phyloP scores from a whole-genome alignment of 2,113 vertebrate species.

The Chelonoidis abingdonii region DNA sequence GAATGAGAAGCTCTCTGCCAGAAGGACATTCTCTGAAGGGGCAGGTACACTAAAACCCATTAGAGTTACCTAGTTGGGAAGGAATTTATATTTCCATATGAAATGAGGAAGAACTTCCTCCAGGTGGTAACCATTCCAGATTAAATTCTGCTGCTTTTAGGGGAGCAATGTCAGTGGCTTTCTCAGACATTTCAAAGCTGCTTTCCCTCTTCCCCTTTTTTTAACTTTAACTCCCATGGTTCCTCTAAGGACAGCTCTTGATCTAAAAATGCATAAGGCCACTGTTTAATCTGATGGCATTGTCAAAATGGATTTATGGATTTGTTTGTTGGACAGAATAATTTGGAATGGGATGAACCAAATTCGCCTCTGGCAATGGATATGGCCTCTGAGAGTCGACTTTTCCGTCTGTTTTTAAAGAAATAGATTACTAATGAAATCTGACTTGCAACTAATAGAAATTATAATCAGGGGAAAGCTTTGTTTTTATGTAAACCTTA shows the following conservation, averaged over 20 bases:
- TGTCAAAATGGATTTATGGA: constrained; percentile 54
- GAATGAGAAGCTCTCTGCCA: background rate
- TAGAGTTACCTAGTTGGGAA: background rate
- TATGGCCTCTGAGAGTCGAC: background rate
- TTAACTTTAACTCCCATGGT: background rate
- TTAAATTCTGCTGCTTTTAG: background rate
- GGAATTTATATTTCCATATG: background rate
- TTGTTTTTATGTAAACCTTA: background rate
- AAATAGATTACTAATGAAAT: background rate
- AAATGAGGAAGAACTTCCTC: background rate
- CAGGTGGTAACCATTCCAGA: background rate
- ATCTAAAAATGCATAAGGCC: background rate
- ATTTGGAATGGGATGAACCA: constrained; percentile 35
- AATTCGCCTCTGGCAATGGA: constrained; percentile 23
- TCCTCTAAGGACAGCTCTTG: constrained; percentile 11
- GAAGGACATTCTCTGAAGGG: background rate
- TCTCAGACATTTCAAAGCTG: background rate
- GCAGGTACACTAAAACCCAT: background rate
- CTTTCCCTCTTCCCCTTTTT: background rate
- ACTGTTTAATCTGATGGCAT: background rate
- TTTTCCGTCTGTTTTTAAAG: background rate
- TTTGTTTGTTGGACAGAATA: constrained; percentile 46
- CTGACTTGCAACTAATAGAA: background rate
- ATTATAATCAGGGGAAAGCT: background rate
- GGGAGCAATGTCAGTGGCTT: background rate